These are phyloP conservation scores for Spodoptera picta DNA, from an alignment of 2,888 invertebrate species.

Conservation along the genomic window DNA sequence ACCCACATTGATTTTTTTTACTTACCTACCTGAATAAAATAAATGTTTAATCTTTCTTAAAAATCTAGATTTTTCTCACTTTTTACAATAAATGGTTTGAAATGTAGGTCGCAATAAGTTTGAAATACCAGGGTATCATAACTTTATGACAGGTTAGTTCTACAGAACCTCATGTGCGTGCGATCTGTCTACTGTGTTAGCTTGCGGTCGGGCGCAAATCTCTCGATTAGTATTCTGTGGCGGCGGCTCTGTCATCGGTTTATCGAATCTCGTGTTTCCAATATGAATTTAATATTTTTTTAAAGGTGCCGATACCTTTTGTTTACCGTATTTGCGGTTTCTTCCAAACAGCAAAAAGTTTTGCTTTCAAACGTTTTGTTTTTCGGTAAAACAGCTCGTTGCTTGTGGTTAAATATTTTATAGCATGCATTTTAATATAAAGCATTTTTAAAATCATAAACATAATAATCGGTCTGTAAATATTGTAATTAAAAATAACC, in stretches of 20 bases:
- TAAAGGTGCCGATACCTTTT: constrained; percentile 59
- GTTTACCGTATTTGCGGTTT: constrained; percentile 67
- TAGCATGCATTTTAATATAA: too few species aligned
- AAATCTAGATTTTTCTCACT: too few species aligned
- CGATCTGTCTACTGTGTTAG: constrained; percentile 59
- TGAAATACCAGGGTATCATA: constrained; percentile 35
- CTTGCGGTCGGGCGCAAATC: constrained; percentile 76
- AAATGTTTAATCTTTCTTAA: too few species aligned
- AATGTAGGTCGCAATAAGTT: background rate
- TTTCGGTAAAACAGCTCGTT: constrained; percentile 13
- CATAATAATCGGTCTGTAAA: too few species aligned
- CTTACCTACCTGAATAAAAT: too few species aligned
- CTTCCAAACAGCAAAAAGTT: constrained; percentile 48
- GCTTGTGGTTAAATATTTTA: constrained; percentile 3
- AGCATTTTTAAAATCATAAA: too few species aligned
- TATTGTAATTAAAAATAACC: too few species aligned
- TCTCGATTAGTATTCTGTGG: constrained; percentile 80
- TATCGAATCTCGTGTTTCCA: constrained; percentile 71
- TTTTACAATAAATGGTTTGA: background rate
- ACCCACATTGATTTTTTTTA: too few species aligned
- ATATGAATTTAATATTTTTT: constrained; percentile 68
- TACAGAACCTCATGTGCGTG: constrained; percentile 46
- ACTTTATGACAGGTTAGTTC: constrained; percentile 46
- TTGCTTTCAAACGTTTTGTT: constrained; percentile 24
- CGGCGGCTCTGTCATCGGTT: constrained; percentile 72